Evolutionary conservation across 53 echinoderm and acorn worm genomes (phyloP).

Genomic region (Holothuria scabra): DNA sequence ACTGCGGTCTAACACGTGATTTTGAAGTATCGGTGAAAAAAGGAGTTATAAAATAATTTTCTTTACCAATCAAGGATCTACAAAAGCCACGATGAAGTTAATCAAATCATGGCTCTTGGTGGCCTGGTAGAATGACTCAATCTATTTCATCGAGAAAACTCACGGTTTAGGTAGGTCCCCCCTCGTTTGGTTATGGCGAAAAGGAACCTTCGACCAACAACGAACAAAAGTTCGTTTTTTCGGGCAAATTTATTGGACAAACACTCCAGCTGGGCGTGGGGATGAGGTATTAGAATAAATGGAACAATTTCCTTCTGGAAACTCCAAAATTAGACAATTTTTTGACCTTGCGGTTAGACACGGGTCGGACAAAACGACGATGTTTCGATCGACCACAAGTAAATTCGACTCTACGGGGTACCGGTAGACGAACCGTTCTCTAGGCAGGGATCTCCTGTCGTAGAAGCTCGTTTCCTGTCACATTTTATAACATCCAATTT

Average conservation of each 20-base stretch:
- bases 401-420: constrained; percentile 39
- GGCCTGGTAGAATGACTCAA: constrained; percentile 15
- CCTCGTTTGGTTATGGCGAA: constrained; percentile 13
- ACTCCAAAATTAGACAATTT: constrained; percentile 49
- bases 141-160: not conserved
- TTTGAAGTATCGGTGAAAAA: too few relatives aligned
- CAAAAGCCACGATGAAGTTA: too few relatives aligned
- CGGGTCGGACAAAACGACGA: constrained; percentile 28
- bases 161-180: not conserved
- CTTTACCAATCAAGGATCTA: too few relatives aligned
- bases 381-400: constrained; percentile 42
- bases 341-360: constrained; percentile 47
- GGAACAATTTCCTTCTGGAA: constrained; percentile 37
- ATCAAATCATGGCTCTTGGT: not conserved
- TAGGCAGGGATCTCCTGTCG: constrained; percentile 22
- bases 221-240: constrained; percentile 32
- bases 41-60: too few relatives aligned
- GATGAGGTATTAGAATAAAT: constrained; percentile 15
- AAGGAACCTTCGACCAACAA: not conserved
- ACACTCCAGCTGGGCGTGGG: constrained; percentile 37
- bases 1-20: too few relatives aligned
- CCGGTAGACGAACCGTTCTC: constrained; percentile 40
- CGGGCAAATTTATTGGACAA: constrained; percentile 31
- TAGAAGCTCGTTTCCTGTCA: constrained; percentile 40
- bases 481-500: constrained; percentile 26